A percentile compares a stretch with the other conserved stretches of the same genome.
These are phyloP conservation scores for Solea senegalensis DNA, from an alignment of 2,113 vertebrate species.

Conservation along the genomic window DNA sequence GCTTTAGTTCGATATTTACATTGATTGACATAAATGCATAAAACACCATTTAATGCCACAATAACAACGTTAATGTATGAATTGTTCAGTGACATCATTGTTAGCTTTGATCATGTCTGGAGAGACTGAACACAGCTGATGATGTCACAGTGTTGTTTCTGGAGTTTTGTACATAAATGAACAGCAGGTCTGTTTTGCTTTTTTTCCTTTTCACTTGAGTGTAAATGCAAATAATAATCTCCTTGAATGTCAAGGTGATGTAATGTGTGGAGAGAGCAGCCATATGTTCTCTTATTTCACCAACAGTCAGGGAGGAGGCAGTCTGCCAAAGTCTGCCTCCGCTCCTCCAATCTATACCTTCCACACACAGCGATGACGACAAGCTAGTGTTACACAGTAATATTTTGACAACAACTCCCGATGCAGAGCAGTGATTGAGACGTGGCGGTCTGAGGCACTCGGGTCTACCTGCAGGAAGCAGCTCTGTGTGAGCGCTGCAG, in stretches of 20 bases:
- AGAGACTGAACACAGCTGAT: too few relatives aligned
- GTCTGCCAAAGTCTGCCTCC: slow-evolving; percentile 54
- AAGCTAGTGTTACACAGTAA: slow-evolving; percentile 43
- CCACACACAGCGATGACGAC: slow-evolving; percentile 16
- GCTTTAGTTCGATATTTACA: too few relatives aligned
- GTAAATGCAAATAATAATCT: slow-evolving; percentile 32
- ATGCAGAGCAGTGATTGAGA: slow-evolving; percentile 31
- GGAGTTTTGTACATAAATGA: too few relatives aligned
- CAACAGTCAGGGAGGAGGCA: slow-evolving; percentile 65
- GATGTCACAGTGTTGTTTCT: too few relatives aligned
- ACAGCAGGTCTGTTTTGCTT: too few relatives aligned
- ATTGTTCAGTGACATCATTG: too few relatives aligned
- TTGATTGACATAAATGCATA: too few relatives aligned
- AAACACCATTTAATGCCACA: too few relatives aligned
- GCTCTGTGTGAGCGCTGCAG: slow-evolving; percentile 15
- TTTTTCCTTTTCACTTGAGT: too few relatives aligned
- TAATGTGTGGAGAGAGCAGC: slow-evolving; percentile 69
- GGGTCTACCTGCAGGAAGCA: slow-evolving; percentile 36
- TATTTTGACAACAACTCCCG: slow-evolving; percentile 47
- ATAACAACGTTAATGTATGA: too few relatives aligned
- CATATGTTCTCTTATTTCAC: slow-evolving; percentile 76
- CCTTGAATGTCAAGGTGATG: slow-evolving; percentile 69
- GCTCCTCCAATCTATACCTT: slow-evolving; percentile 60
- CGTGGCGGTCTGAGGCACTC: slow-evolving; percentile 2
- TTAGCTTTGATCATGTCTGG: too few relatives aligned